phyloP scores from a whole-genome alignment of 2,797 vertebrate species.

The Sebastes variabilis region DNA sequence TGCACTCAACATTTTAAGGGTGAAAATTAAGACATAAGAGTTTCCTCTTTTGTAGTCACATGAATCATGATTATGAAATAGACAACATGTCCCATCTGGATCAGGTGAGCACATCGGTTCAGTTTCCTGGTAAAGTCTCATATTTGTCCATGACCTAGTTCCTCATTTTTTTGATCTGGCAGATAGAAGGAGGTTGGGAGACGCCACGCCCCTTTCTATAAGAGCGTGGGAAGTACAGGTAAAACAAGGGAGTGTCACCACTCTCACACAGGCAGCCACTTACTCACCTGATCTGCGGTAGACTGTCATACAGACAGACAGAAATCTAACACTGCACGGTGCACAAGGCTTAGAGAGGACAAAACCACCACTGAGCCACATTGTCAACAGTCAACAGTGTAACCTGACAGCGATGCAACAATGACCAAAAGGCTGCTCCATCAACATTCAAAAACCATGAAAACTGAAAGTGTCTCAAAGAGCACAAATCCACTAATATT shows the following conservation, averaged over 20 bases:
- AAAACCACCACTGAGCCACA: slow-evolving; percentile 42
- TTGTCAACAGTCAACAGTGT: slow-evolving; percentile 46
- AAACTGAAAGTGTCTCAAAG: not conserved
- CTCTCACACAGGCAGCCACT: slow-evolving; percentile 49
- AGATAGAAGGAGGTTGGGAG: not conserved
- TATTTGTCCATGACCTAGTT: slow-evolving; percentile 57
- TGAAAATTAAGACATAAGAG: not conserved
- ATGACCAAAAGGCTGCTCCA: slow-evolving; percentile 14
- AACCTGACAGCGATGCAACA: slow-evolving; percentile 45
- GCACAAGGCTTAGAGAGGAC: slow-evolving; percentile 47
- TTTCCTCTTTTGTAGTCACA: not conserved
- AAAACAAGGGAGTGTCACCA: slow-evolving; percentile 71
- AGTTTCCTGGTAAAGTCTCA: slow-evolving; percentile 30
- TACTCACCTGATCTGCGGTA: slow-evolving; percentile 69
- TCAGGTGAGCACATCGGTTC: slow-evolving; percentile 8
- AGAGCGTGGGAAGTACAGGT: slow-evolving; percentile 74
- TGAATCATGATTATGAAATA: slow-evolving; percentile 7
- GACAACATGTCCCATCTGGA: not conserved
- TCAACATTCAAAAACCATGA: slow-evolving; percentile 17
- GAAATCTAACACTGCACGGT: slow-evolving; percentile 68
- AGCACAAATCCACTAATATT: not conserved
- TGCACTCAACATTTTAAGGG: not conserved
- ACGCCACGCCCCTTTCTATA: slow-evolving; percentile 61
- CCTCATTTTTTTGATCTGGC: slow-evolving; percentile 60
- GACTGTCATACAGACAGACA: slow-evolving; percentile 61